Conservation (phyloP, 2,797 vertebrate genomes). For the Enteromius afrohamiltoni region DNA sequence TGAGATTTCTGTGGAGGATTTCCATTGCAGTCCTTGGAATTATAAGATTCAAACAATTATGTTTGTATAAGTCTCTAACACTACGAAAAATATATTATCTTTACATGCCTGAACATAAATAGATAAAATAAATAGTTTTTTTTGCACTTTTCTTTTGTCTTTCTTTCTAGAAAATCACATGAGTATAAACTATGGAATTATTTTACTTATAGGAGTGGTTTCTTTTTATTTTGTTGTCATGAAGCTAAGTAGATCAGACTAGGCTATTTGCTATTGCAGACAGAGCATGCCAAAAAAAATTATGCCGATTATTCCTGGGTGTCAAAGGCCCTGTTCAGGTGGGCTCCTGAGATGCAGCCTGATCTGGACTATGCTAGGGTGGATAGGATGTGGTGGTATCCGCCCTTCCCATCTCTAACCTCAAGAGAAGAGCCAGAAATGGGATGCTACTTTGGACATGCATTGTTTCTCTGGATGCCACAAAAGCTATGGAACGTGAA, state of each 20-base stretch:
- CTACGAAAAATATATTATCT: not conserved
- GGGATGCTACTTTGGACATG: not conserved
- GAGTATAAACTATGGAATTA: too few species aligned
- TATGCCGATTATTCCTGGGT: slow-evolving; percentile 1
- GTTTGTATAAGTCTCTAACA: not conserved
- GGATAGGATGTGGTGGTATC: slow-evolving; percentile 20
- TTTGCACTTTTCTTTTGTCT: too few species aligned
- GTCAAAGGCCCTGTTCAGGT: slow-evolving; percentile 36
- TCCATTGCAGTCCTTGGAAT: not conserved
- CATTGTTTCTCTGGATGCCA: slow-evolving; percentile 15
- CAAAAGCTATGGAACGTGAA: not conserved
- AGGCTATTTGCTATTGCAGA: too few species aligned
- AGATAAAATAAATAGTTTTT: not conserved
- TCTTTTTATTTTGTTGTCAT: too few species aligned
- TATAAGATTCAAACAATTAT: not conserved
- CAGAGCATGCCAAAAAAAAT: too few species aligned
- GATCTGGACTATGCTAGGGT: not conserved
- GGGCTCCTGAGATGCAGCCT: not conserved
- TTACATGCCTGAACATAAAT: not conserved
- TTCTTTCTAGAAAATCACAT: too few species aligned
- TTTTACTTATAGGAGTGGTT: too few species aligned
- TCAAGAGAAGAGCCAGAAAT: not conserved
- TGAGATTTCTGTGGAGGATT: not conserved
- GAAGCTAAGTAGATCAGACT: too few species aligned
- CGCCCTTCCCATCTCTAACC: not conserved